Evolutionary conservation across 2,888 invertebrate genomes (phyloP), one percentile per base, ranked within the genome.

Genomic region (Nymphalis urticae): DNA sequence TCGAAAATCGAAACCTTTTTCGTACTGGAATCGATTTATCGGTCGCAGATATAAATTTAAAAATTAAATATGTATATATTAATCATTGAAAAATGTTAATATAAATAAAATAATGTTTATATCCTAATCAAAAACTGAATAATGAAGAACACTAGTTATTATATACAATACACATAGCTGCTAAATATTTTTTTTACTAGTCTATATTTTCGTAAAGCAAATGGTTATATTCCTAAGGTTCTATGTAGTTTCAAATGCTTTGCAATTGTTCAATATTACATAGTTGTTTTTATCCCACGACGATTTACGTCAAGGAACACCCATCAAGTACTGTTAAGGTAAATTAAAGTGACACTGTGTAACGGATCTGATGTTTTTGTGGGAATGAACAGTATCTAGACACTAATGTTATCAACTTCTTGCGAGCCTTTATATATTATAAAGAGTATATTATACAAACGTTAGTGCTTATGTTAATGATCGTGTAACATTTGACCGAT

Each of bases 301-400:
- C 54, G 68, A 58, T 73, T 69, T 73, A 65, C 64, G 58, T 71
- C 68, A 70, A 54, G 69, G 70, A 70, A 72, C 62, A 65, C 63
- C 64, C 81, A 83, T 86, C 84, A 84, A 83, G 86, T 87, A 86
- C 87, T 84, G 86, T 88, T 87, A 88, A 77, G 76, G 81, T 75
- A 84, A 85, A 88, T 87, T 85, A 88, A 85, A 85, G 84, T 85
- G 86, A 85, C 87, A 85, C 79, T 76, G 72, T 75, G 79, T 82
- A 84, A 83, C 86, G 83, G 83, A 74, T 75, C 75, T 66, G 64
- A 60, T 56, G 70, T 78, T 79, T 78, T 78, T 77, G 73, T 72
- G 64, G 62, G 62, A 69, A 64, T 60, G 48, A 58, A 42, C 24
- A 54, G n/a, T 64, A 66, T 71, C 69, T 67, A 61, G 63, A 64